Conservation (phyloP, 2,797 vertebrate genomes). For the Aldrovandia affinis region DNA sequence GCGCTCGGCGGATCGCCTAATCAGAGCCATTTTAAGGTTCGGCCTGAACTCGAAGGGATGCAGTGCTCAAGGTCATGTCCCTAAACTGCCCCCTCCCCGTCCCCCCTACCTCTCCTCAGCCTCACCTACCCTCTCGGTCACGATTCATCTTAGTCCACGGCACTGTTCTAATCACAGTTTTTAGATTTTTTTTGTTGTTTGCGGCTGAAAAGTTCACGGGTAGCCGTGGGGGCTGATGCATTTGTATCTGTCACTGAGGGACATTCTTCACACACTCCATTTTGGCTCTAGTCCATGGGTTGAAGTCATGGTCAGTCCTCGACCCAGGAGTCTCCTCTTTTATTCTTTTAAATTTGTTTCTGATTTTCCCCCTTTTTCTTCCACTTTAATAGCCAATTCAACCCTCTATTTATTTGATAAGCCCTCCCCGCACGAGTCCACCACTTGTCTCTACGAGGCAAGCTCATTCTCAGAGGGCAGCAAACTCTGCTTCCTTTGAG, state of each 20-base stretch:
- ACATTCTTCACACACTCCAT: slow-evolving; percentile 41
- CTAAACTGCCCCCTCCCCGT: slow-evolving; percentile 38
- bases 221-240: slow-evolving; percentile 61
- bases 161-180: slow-evolving; percentile 57
- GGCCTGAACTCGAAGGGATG: slow-evolving; percentile 49
- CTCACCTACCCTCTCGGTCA: slow-evolving; percentile 28
- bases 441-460: too few relatives aligned
- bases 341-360: too few relatives aligned
- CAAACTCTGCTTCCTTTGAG: too few relatives aligned
- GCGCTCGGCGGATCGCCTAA: slow-evolving; percentile 52
- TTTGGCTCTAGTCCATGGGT: slow-evolving; percentile 51
- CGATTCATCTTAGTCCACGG: slow-evolving; percentile 61
- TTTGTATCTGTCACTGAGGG: slow-evolving; percentile 62
- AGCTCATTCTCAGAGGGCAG: too few relatives aligned
- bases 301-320: slow-evolving; percentile 72
- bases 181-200: too few relatives aligned
- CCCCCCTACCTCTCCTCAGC: background rate
- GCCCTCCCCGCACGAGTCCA: too few relatives aligned
- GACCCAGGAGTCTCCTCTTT: slow-evolving; percentile 42
- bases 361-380: too few relatives aligned
- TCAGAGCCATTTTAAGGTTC: slow-evolving; percentile 52
- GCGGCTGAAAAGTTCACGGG: slow-evolving; percentile 71
- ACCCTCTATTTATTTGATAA: too few relatives aligned
- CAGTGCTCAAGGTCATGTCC: slow-evolving; percentile 44
- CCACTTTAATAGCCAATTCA: too few relatives aligned